Evolutionary conservation across 1,140 invertebrate genomes (phyloP).

Genomic region (Conus ventricosus): DNA sequence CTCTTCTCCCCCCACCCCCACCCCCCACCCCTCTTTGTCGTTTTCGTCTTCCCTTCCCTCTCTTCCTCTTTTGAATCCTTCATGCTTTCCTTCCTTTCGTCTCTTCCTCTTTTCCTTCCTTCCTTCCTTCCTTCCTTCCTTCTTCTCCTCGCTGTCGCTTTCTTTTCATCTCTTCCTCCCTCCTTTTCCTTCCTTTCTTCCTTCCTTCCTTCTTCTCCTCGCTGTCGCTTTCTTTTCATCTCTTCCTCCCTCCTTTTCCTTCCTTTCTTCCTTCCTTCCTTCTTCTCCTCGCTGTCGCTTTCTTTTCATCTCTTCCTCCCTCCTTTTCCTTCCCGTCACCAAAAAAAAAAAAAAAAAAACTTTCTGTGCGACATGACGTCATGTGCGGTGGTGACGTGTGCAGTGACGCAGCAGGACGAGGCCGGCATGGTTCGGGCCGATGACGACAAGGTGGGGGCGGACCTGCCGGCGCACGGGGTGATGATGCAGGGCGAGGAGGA

Average conservation of each 20-base stretch:
- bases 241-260: background rate
- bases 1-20: background rate
- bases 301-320: too few species aligned
- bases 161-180: too few species aligned
- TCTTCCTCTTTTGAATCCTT: too few species aligned
- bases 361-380: too few species aligned
- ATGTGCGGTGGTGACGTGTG: background rate
- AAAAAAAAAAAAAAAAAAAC: too few species aligned
- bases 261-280: background rate
- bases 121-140: too few species aligned
- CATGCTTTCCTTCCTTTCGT: too few species aligned
- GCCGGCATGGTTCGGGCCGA: constrained; percentile 28
- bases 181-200: too few species aligned
- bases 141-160: background rate
- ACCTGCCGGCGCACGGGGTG: background rate
- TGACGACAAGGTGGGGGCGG: background rate
- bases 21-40: background rate
- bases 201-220: background rate
- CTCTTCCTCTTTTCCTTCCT: too few species aligned
- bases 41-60: too few species aligned
- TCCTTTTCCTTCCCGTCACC: too few species aligned
- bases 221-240: background rate
- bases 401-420: constrained; percentile 38
- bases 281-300: background rate
- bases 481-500: constrained; percentile 22